These are phyloP conservation scores for Drymodes brunneopygia DNA, from an alignment of 2,113 vertebrate species.

Conservation along the genomic window DNA sequence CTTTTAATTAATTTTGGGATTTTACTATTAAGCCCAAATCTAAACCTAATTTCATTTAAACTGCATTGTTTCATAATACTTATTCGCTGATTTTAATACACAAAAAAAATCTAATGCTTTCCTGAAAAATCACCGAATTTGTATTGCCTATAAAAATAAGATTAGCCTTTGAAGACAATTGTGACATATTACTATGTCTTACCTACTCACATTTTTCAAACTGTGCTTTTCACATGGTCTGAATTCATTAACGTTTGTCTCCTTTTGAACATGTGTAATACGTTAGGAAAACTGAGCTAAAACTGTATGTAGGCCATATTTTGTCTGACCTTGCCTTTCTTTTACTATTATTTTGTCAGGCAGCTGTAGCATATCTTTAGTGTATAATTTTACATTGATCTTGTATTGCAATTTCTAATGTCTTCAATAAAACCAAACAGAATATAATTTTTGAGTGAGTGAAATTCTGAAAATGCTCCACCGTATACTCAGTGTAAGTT, in stretches of 20 bases:
- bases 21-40: not conserved
- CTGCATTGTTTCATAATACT: not conserved
- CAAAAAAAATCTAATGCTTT: not conserved
- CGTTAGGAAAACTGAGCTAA: not conserved
- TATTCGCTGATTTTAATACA: not conserved
- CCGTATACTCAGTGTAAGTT: not conserved
- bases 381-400: not conserved
- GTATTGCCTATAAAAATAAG: not conserved
- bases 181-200: not conserved
- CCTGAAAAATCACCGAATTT: not conserved
- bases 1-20: not conserved
- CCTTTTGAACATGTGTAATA: not conserved
- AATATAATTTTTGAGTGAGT: not conserved
- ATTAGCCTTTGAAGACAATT: not conserved
- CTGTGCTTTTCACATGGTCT: not conserved
- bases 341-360: not conserved
- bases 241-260: not conserved
- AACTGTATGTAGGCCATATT: not conserved
- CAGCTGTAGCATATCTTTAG: not conserved
- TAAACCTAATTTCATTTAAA: not conserved
- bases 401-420: not conserved
- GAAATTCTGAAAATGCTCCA: not conserved
- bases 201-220: not conserved
- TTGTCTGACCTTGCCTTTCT: not conserved
- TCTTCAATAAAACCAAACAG: not conserved